Conservation (phyloP, 2,888 invertebrate genomes). For the Ichneumoninae sp. region DNA sequence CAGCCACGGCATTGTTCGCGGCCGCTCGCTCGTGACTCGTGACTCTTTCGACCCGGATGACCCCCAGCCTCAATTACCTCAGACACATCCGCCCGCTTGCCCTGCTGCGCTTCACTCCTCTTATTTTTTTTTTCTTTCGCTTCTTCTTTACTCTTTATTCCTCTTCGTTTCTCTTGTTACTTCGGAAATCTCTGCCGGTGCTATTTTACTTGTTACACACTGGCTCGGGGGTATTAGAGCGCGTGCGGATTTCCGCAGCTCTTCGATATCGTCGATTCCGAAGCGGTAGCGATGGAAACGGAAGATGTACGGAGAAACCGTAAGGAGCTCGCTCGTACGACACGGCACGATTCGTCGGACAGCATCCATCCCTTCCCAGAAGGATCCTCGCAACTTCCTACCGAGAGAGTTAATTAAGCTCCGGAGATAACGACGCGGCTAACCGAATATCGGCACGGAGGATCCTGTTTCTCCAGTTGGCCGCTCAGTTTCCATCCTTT, state of each 20-base stretch:
- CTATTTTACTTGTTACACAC: background rate
- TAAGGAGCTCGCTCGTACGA: slow-evolving; percentile 74
- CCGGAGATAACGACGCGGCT: slow-evolving; percentile 32
- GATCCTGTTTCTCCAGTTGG: background rate
- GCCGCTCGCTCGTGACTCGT: slow-evolving; percentile 84
- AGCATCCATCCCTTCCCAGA: slow-evolving; percentile 39
- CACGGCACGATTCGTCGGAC: slow-evolving; percentile 30
- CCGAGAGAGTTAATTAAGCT: slow-evolving; percentile 60
- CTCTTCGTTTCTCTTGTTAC: slow-evolving; percentile 25
- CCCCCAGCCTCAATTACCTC: slow-evolving; percentile 84
- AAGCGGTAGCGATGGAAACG: slow-evolving; percentile 1
- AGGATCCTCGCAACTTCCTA: slow-evolving; percentile 40
- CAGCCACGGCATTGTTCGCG: slow-evolving; percentile 82
- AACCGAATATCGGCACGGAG: slow-evolving; percentile 28
- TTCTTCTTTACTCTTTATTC: slow-evolving; percentile 41
- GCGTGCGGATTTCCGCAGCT: slow-evolving; percentile 6
- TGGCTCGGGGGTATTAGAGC: background rate
- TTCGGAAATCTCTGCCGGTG: slow-evolving; percentile 7
- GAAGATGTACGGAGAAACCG: slow-evolving; percentile 63
- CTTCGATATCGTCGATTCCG: slow-evolving; percentile 5
- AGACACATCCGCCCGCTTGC: slow-evolving; percentile 83
- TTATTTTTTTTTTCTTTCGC: slow-evolving; percentile 57
- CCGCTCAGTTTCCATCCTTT: slow-evolving; percentile 42
- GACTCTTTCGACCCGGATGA: slow-evolving; percentile 83
- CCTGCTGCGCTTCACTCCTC: slow-evolving; percentile 68